Conservation (phyloP, 2,888 invertebrate species). For the Ochropleura plecta region DNA sequence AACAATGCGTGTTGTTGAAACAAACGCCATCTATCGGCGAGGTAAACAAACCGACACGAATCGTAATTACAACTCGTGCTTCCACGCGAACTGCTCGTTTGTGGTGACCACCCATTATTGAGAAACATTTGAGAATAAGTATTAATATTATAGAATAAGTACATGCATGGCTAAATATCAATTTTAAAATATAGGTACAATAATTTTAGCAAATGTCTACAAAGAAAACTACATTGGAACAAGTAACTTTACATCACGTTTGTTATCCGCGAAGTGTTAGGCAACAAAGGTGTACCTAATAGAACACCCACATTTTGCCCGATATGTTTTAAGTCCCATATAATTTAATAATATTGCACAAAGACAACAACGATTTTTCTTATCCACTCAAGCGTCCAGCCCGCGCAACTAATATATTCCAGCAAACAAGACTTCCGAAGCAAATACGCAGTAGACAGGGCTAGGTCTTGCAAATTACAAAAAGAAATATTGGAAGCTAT, state of each 20-base stretch:
- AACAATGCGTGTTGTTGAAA: conserved; percentile 73
- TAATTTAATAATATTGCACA: background rate
- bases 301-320: too few species aligned
- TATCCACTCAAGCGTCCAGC: too few species aligned
- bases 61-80: conserved; percentile 73
- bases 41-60: conserved; percentile 70
- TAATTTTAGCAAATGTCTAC: too few species aligned
- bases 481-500: background rate
- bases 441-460: too few species aligned
- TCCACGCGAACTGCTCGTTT: conserved; percentile 72
- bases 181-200: too few species aligned
- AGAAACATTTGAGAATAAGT: background rate
- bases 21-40: conserved; percentile 72
- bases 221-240: too few species aligned
- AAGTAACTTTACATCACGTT: too few species aligned
- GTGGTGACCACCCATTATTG: conserved; percentile 48
- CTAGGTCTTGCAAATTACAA: background rate
- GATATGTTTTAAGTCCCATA: too few species aligned
- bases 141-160: background rate
- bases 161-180: too few species aligned
- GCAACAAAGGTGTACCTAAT: too few species aligned
- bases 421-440: background rate
- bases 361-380: background rate
- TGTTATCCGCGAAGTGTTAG: too few species aligned
- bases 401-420: too few species aligned